Conservation (phyloP, 2,797 vertebrate genomes). For the Scyliorhinus canicula region DNA sequence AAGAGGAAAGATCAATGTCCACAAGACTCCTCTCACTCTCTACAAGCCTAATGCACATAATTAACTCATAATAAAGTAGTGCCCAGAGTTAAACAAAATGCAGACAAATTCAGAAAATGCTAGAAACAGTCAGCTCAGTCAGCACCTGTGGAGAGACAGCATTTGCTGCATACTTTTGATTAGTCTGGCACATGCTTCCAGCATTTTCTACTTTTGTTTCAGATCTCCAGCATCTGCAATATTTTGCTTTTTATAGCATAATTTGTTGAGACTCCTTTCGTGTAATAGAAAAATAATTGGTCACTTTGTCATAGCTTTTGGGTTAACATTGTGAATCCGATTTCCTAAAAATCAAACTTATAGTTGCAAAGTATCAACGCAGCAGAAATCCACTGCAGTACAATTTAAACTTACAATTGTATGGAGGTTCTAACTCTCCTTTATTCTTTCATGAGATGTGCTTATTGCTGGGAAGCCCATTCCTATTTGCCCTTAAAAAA, state of each 20-base stretch:
- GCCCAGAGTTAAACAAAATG: not conserved
- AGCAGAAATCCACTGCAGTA: not conserved
- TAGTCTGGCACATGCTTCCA: not conserved
- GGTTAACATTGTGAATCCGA: not conserved
- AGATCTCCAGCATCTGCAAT: not conserved
- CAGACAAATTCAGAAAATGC: not conserved
- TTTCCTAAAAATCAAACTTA: not conserved
- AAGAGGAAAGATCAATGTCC: not conserved
- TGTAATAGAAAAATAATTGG: not conserved
- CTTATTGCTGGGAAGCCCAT: too few species aligned
- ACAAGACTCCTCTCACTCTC: not conserved
- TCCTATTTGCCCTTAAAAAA: too few species aligned
- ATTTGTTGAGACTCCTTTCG: not conserved
- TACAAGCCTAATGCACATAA: not conserved
- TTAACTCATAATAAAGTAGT: not conserved
- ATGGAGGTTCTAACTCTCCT: not conserved
- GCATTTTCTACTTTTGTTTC: not conserved
- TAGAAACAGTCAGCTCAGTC: not conserved
- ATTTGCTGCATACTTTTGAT: not conserved
- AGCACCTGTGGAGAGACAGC: not conserved
- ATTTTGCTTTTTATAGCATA: not conserved
- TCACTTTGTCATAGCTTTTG: not conserved
- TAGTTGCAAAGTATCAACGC: not conserved
- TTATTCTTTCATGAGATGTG: too few species aligned
- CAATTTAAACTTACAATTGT: not conserved